Base-by-base conservation (phyloP, 2,888 invertebrate species). In the Ormyrus pomaceus region DNA sequence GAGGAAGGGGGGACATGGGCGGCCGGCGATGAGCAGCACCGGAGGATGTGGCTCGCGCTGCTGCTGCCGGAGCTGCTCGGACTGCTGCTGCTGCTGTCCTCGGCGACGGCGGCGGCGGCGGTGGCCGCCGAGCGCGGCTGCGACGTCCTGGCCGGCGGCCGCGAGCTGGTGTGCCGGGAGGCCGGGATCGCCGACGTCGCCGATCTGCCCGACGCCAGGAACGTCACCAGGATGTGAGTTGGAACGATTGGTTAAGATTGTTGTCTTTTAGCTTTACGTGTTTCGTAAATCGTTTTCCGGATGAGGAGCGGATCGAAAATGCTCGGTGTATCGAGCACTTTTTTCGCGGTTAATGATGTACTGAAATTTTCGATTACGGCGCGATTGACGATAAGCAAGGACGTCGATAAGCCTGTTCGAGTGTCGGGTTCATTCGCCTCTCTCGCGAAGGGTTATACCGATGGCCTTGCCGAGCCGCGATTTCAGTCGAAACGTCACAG, bases 201-300 rank as follows among this genome's bases (percentile, higher is more conserved):
- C 0, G 58, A 64, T 19, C 55, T 82, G 7, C 75, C 79, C 50
- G 13, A 48, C 3, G 11, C 34, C 50, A 13, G 6, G 58, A 77
- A 82, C 75, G 68, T 75, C 50, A 82, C 79, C 79, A 79, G 62
- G 56, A 73, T 82, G 81, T 82, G 62, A 82, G 81, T 78, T 6
- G 0, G 10, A 10, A 5, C 46, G 45, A 51, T 55, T 19, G 19
- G 6, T 59, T 34, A 34, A 34, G 59, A 19, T 19, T 59, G 0
- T 34, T 34, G 34, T 59, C 34, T 34, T 13, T 48, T 13, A 13
- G 65, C n/a, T 8, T 1, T 48, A 45, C n/a, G 56, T n/a, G 1
- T 65, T 65, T 0, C 6, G 13, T 9, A 50, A 48, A 13, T 5
- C 13, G 50, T n/a, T 48, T 65, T 65, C 10, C 34, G 34, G 59